These are phyloP conservation scores for Tetramorium alpestre DNA, from an alignment of 1,140 invertebrate species.

Conservation along the genomic window DNA sequence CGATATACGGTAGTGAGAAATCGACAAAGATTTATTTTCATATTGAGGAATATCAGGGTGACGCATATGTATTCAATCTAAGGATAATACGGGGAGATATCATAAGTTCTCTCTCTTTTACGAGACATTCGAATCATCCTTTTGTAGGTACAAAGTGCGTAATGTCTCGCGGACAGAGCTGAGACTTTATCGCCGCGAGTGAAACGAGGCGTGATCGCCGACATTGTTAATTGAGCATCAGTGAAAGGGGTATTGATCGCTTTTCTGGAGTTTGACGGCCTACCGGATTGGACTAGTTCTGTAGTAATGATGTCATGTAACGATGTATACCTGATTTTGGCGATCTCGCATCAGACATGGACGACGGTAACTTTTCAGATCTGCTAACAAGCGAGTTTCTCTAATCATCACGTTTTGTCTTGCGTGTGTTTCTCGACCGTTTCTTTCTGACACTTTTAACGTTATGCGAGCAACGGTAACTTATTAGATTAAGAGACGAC, in stretches of 20 bases:
- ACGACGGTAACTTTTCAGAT: neutral
- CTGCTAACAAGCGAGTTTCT: neutral
- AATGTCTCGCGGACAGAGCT: neutral
- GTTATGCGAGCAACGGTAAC: constrained; percentile 39
- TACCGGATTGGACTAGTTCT: constrained; percentile 15
- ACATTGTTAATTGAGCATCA: neutral
- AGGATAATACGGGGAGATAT: constrained; percentile 49
- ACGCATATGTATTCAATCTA: constrained; percentile 62
- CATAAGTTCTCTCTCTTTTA: constrained; percentile 30
- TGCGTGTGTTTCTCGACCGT: neutral
- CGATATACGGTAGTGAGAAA: constrained; percentile 43
- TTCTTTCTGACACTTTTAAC: constrained; percentile 32
- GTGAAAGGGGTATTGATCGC: neutral
- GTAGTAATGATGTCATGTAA: neutral
- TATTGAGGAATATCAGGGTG: constrained; percentile 77
- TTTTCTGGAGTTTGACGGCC: constrained; percentile 36
- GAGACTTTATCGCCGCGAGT: neutral
- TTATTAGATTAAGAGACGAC: constrained; percentile 64
- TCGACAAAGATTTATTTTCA: constrained; percentile 73
- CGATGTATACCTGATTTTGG: neutral
- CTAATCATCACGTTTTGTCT: neutral
- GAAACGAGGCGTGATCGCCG: neutral
- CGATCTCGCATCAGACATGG: neutral
- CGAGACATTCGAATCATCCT: neutral
- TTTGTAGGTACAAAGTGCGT: constrained; percentile 43